These are phyloP conservation scores for Ophraella communa DNA, from an alignment of 2,888 invertebrate genomes.

Conservation along the genomic window DNA sequence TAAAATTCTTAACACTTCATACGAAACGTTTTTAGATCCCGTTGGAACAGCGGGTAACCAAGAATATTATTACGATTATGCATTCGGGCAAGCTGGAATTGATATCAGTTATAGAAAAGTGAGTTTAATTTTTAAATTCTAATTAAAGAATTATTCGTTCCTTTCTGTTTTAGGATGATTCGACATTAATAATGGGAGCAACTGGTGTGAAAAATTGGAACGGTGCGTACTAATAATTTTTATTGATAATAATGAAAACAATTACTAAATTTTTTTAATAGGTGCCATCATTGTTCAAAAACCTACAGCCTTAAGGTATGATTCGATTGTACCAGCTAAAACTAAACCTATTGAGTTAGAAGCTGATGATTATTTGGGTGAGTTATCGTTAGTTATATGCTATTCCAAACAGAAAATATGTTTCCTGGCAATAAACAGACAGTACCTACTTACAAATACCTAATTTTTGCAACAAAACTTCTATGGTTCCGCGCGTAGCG, in stretches of 20 bases:
- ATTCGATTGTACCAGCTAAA: slow-evolving; percentile 27
- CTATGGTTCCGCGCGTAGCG: no score
- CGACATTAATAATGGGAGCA: slow-evolving; percentile 34
- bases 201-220: slow-evolving; percentile 39
- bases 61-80: slow-evolving; percentile 35
- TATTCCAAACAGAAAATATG: no score
- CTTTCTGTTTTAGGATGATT: slow-evolving; percentile 14
- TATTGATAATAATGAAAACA: not conserved
- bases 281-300: slow-evolving; percentile 28
- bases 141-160: slow-evolving; percentile 8
- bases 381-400: no score
- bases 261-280: slow-evolving; percentile 16
- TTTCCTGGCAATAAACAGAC: no score
- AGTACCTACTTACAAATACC: no score
- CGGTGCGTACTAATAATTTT: slow-evolving; percentile 29
- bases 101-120: slow-evolving; percentile 34
- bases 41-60: slow-evolving; percentile 5
- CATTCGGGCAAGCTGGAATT: slow-evolving; percentile 39
- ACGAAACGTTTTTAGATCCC: slow-evolving; percentile 17
- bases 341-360: slow-evolving; percentile 13
- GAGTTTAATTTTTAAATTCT: slow-evolving; percentile 13
- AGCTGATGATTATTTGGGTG: slow-evolving; percentile 34
- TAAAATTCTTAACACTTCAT: no score
- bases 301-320: not conserved
- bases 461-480: no score